Evolutionary conservation across 2,888 invertebrate species (phyloP).

Genomic region (Eulithis testata): DNA sequence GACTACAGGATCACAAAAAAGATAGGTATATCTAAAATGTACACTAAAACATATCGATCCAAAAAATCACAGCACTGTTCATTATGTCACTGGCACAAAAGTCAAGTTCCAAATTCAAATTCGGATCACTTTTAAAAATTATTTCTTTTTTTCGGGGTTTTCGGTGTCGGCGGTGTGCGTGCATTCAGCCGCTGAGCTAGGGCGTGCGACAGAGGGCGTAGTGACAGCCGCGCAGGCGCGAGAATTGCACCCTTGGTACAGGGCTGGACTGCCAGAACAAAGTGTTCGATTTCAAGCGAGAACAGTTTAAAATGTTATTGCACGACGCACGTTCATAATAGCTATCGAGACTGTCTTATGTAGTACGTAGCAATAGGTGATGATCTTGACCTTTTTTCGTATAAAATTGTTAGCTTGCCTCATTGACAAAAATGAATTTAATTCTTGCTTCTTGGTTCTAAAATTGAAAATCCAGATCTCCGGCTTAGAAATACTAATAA

Average conservation of each 20-base stretch:
- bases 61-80: constrained; percentile 57
- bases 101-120: constrained; percentile 35
- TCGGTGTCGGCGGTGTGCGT: constrained; percentile 46
- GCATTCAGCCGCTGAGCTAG: constrained; percentile 62
- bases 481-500: too few species aligned
- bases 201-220: constrained; percentile 57
- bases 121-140: constrained; percentile 18
- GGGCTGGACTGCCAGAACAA: constrained; percentile 48
- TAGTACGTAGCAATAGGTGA: too few species aligned
- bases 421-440: too few species aligned
- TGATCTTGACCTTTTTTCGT: too few species aligned
- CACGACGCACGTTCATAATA: background rate
- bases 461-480: too few species aligned
- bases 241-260: constrained; percentile 65
- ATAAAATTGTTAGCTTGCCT: too few species aligned
- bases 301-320: constrained; percentile 10
- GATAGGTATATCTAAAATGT: too few species aligned
- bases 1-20: constrained; percentile 35
- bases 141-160: constrained; percentile 42
- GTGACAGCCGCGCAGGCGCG: constrained; percentile 69
- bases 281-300: constrained; percentile 4
- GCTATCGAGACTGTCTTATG: background rate
- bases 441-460: too few species aligned
- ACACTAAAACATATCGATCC: constrained; percentile 26
- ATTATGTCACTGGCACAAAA: constrained; percentile 53